Base-by-base conservation (phyloP, 2,888 invertebrate genomes). In the Cactoblastis cactorum region DNA sequence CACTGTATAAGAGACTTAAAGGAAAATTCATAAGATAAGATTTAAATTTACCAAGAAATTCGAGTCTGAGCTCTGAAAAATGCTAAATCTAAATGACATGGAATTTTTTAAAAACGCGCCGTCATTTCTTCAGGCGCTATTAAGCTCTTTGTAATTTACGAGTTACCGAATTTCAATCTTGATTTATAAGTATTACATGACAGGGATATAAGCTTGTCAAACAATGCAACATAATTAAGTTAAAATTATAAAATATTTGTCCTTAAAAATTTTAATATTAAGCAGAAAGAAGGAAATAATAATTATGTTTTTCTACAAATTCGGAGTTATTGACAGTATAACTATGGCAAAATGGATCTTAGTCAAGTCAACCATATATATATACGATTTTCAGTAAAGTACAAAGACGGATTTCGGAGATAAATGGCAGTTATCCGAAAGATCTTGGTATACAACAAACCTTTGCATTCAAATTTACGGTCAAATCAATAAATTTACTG, bases 391-490 rank as follows among this genome's bases (percentile, higher is more conserved):
- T 34, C 2, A 35, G 34, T 35, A 14, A 15, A 5, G 4, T 3
- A 12, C 9, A n/a, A 35, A 35, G 14, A 22, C 14, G 15, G 4
- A 14, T 35, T 19, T 35, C 12, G 19, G 34, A 50, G 51, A 62
- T 56, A 59, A 54, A 60, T 65, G 61, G 54, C 56, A 63, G 50
- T 51, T 45, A 47, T 15, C 17, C 37, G 28, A 38, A 41, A 45
- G 28, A 45, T 33, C 49, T 55, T 55, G 48, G 56, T 56, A 67
- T 60, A 53, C 48, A 51, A 58, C 56, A 53, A 52, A 6, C 9
- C 28, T n/a, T n/a, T 4, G 53, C 63, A 67, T 65, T 67, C 63
- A 63, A 63, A 67, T 69, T 61, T 61, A 53, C 50, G 45, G 54
- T n/a, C 56, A 63, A 64, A 56, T 53, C 46, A 41, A 41, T 18